phyloP scores from a whole-genome alignment of 1,140 invertebrate genomes.

The Bicyclus anynana region DNA sequence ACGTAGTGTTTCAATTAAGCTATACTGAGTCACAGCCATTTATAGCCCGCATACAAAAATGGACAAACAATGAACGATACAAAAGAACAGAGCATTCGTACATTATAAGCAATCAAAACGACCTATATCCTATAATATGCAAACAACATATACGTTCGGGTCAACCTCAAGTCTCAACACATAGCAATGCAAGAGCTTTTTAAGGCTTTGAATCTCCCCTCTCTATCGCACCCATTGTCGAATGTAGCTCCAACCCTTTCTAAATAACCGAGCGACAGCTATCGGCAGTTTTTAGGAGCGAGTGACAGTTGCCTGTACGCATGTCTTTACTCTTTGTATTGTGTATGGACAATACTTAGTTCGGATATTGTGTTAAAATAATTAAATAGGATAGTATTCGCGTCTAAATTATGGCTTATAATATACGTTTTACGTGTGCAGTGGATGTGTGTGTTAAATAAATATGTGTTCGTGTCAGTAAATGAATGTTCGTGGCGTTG shows the following conservation, averaged over 20 bases:
- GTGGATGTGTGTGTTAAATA: conserved; percentile 33
- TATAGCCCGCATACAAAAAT: conserved; percentile 13
- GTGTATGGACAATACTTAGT: conserved; percentile 23
- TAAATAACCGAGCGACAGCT: conserved; percentile 38
- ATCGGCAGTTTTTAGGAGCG: conserved; percentile 39
- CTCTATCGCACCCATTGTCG: conserved; percentile 32
- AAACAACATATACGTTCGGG: conserved; percentile 15
- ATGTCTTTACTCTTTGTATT: conserved; percentile 56
- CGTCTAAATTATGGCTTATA: conserved; percentile 6
- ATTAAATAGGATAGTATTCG: not conserved
- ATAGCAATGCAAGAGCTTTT: conserved; percentile 47
- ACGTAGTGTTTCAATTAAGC: not conserved
- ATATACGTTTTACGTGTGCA: conserved; percentile 23
- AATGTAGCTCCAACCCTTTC: conserved; percentile 35
- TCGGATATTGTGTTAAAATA: conserved; percentile 12
- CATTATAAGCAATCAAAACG: conserved; percentile 16
- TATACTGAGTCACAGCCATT: not conserved
- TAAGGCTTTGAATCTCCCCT: conserved; percentile 45
- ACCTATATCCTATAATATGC: not conserved
- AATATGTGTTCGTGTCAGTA: conserved; percentile 63
- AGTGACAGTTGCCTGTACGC: conserved; percentile 56
- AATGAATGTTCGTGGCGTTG: conserved; percentile 68
- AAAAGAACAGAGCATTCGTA: conserved; percentile 10
- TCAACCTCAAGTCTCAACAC: conserved; percentile 12
- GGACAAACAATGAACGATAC: conserved; percentile 17